Base-by-base conservation (phyloP, 2,113 vertebrate genomes). In the Poeciliopsis prolifica region DNA sequence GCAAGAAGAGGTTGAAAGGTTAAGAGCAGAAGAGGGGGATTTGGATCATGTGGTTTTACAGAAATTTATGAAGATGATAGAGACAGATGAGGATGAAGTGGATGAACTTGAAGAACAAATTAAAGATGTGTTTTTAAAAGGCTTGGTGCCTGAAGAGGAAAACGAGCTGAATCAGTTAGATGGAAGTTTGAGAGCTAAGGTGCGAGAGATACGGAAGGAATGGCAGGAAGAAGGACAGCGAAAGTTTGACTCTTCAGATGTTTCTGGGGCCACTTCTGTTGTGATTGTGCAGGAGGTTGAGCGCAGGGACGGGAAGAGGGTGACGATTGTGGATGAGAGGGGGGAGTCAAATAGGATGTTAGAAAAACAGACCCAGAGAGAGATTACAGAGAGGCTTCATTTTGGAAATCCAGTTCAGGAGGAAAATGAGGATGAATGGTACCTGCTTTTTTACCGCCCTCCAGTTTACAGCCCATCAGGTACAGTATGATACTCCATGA, bases 101-200 rank as follows among this genome's bases (percentile, higher is more conserved):
- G 86, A 93, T 63, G 92, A 90, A 60, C 60, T 91, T 61, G 91
- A 90, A 61, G 87, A 91, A 4, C 48, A 92, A 60, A 92, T 93
- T 68, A 93, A 89, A 65, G 5, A 31, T 31, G 86, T 91, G 80
- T 93, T 92, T 88, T 79, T 92, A 0, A 90, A 90, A 66, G 89
- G 62, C 24, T 67, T 93, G 70, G 33, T 89, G n/a, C 78, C 82
- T n/a, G 87, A 86, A 37, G 86, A 88, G 4, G 89, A 85, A 40
- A 29, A 40, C 66, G 26, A 22, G 61, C 68, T 11, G 54, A 67
- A n/a, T 35, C 37, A 35, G 35, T 68, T 80, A 7, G 77, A 86
- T 44, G 79, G 87, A 5, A 68, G 72, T 61, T 63, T 90, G 64
- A 90, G 72, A 67, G 69, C 80, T 40, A 86, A 71, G 61, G 62